Conservation (phyloP, 2,888 invertebrate genomes). For the Julus scandinavius region DNA sequence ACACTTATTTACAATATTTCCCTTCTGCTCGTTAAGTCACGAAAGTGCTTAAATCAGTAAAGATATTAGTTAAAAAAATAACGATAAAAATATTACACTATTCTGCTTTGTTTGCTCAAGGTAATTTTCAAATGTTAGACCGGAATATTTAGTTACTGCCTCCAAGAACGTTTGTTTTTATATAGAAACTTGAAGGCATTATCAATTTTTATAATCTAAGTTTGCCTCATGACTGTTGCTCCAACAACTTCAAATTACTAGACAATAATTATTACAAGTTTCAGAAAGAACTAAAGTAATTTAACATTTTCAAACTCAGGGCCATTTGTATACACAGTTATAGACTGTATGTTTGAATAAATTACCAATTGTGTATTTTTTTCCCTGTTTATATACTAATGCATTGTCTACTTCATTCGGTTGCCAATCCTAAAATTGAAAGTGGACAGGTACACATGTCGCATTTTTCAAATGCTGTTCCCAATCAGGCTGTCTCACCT, state of each 20-base stretch:
- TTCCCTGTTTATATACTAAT: background rate
- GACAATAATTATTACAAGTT: no score
- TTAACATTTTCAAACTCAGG: background rate
- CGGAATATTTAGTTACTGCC: background rate
- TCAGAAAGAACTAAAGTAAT: background rate
- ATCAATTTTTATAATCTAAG: no score
- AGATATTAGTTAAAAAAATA: background rate
- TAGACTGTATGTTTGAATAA: no score
- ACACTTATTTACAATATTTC: no score
- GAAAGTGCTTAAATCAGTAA: background rate
- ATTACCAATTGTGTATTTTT: no score
- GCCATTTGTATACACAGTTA: background rate
- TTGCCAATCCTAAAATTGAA: conserved; percentile 17
- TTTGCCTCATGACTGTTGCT: no score
- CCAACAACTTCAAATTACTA: no score
- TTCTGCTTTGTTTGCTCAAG: background rate
- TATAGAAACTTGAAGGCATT: background rate
- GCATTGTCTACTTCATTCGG: background rate
- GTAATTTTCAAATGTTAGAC: background rate
- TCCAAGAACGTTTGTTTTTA: background rate
- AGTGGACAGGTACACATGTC: background rate
- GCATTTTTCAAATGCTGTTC: background rate
- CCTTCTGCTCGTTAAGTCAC: background rate
- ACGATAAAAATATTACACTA: background rate
- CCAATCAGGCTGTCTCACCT: background rate